phyloP scores from a whole-genome alignment of 2,888 invertebrate species.

The Esperia sulphurella region DNA sequence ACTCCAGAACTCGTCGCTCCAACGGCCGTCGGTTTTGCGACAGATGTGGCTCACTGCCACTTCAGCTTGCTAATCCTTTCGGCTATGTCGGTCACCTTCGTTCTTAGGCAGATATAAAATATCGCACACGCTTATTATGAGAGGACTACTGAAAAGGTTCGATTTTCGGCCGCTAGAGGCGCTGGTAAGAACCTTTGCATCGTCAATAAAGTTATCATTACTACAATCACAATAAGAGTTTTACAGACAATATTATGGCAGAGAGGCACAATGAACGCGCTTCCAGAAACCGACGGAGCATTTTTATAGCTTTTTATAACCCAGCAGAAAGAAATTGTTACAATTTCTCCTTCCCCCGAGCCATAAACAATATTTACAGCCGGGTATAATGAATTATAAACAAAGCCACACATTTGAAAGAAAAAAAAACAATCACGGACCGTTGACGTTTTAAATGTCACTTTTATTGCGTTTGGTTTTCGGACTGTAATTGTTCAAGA shows the following conservation, averaged over 20 bases:
- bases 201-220: no score
- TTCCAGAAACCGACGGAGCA: conserved; percentile 7
- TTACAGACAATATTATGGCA: not conserved
- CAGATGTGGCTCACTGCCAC: no score
- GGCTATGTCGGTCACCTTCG: no score
- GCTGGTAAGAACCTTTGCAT: not conserved
- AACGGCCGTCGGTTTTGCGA: no score
- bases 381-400: conserved; percentile 40
- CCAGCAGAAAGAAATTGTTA: conserved; percentile 55
- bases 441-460: conserved; percentile 50
- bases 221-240: no score
- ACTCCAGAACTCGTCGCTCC: no score
- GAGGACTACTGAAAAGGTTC: no score
- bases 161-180: no score
- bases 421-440: conserved; percentile 48
- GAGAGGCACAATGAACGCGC: conserved; percentile 1
- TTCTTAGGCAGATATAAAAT: no score
- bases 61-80: no score
- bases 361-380: conserved; percentile 30
- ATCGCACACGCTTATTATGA: conserved; percentile 16
- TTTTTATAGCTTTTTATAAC: conserved; percentile 29
- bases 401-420: conserved; percentile 25
- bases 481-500: conserved; percentile 58
- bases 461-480: conserved; percentile 56
- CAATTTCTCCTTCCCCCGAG: conserved; percentile 49